Conservation (phyloP, 2,888 invertebrate species). For the Rhopalosiphum nymphaeae region DNA sequence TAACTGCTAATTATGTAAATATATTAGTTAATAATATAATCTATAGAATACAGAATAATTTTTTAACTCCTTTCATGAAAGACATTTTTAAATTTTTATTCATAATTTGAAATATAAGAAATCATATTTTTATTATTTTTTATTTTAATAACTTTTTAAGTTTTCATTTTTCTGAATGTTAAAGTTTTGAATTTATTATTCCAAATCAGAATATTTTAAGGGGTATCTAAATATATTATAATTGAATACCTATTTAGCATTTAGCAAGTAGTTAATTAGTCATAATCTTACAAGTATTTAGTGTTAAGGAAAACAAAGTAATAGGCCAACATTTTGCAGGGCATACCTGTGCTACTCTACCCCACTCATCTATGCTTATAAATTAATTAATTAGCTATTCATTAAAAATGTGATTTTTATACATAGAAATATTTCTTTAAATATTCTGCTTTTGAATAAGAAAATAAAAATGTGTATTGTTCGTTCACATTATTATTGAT, state of each 20-base stretch:
- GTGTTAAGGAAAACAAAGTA: neutral
- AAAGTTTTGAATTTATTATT: neutral
- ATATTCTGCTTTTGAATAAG: neutral
- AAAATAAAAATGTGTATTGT: neutral
- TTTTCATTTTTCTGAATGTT: neutral
- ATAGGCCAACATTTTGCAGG: neutral
- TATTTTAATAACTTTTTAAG: neutral
- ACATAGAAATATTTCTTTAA: neutral
- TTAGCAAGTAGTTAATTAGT: neutral
- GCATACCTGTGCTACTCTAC: neutral
- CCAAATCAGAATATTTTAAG: neutral
- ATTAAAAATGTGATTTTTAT: neutral
- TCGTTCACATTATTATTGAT: neutral
- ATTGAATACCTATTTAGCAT: neutral
- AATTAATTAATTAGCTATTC: neutral
- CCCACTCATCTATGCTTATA: neutral
- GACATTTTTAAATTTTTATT: neutral
- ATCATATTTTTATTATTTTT: neutral
- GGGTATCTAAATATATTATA: neutral
- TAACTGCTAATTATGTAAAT: slow-evolving; percentile 45
- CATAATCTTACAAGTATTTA: neutral
- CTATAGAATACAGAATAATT: neutral
- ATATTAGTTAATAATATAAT: neutral
- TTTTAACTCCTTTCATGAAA: neutral
- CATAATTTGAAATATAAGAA: neutral